Evolutionary conservation across 1,140 invertebrate genomes (phyloP).

Genomic region (Octopus bimaculoides): DNA sequence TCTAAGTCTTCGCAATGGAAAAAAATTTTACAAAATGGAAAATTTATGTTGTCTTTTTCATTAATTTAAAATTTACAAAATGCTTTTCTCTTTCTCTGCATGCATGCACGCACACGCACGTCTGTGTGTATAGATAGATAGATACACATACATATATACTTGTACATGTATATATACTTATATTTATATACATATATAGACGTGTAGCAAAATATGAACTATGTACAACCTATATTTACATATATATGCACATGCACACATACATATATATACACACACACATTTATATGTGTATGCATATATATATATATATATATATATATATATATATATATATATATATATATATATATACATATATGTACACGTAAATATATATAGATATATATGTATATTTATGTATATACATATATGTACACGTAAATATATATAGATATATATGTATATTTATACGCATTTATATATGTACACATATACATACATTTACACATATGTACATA

Average conservation of each 20-base stretch:
- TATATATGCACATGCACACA: background rate
- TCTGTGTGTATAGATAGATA: background rate
- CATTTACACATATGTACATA: no score
- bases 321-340: conserved; percentile 4
- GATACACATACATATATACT: background rate
- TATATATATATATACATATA: background rate
- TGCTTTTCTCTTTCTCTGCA: no score
- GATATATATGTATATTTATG: background rate
- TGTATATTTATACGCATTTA: no score
- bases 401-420: no score
- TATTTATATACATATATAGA: background rate
- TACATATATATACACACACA: background rate
- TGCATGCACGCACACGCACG: no score
- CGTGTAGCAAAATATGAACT: background rate
- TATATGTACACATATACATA: no score
- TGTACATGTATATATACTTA: background rate
- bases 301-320: conserved; percentile 4
- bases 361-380: background rate
- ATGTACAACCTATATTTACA: background rate
- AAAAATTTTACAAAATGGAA: no score
- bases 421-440: no score
- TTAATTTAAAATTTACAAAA: no score
- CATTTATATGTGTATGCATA: background rate
- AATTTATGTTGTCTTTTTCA: no score
- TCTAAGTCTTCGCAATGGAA: no score